Base-by-base conservation (phyloP, 2,797 vertebrate species). In the Stomatorhinus walkeri region DNA sequence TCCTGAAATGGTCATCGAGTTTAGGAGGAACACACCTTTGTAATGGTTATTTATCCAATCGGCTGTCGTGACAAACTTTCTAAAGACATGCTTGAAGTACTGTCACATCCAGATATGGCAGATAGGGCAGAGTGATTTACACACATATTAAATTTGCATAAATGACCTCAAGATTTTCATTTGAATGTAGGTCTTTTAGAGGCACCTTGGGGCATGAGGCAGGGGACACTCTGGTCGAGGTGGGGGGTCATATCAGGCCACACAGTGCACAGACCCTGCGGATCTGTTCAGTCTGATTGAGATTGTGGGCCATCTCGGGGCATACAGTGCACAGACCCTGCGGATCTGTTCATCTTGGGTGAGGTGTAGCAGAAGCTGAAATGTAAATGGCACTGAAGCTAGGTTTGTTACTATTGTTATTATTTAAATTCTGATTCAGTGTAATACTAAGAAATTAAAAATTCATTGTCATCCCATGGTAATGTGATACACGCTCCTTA, bases 31-130 rank as follows among this genome's bases (percentile, higher is more conserved):
- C 49, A n/a, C 14, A 54, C 48, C 8, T 54, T 56, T 28, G 46
- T 24, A 40, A 36, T 40, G 28, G 16, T 54, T 81, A 10, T 79
- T 79, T n/a, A n/a, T 88, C 36, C 14, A 72, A 88, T 24, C 16
- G 51, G 76, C 32, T 54, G 49, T 19, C 8, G 6, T 10, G 76
- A 22, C 16, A 10, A 32, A 81, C 22, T 36, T n/a, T 36, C 49
- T 40, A 49, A 88, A 22, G n/a, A 59, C 56, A 2, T 22, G 7
- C 56, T 59, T 22, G n/a, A 59, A 79, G 12, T 92, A 94, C 16
- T 92, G 91, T 92, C 64, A 91, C 91, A 91, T 92, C 91, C 91
- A 68, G 90, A 88, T 88, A 90, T 87, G 92, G 90, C 91, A 68
- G 90, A 88, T 88, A 90, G 87, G 92, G 90, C 83, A 16, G 48